Evolutionary conservation across 2,888 invertebrate genomes (phyloP).

Genomic region (Tridacna gigas): DNA sequence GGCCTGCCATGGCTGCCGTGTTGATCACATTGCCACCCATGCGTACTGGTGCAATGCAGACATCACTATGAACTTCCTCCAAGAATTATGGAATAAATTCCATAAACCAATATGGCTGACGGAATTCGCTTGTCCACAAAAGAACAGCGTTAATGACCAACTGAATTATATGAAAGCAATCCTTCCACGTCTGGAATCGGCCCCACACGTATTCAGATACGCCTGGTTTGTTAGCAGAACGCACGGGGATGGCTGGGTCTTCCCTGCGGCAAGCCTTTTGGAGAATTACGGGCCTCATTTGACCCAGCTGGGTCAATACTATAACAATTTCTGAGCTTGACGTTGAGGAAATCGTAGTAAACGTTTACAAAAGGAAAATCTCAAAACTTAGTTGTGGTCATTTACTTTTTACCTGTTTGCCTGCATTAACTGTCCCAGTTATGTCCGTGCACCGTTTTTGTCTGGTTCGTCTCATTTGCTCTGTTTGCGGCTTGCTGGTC

Average conservation of each 20-base stretch:
- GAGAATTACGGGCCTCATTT: constrained; percentile 48
- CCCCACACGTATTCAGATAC: constrained; percentile 85
- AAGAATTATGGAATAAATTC: constrained; percentile 37
- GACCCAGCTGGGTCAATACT: constrained; percentile 58
- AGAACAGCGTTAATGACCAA: constrained; percentile 23
- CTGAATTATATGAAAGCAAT: constrained; percentile 87
- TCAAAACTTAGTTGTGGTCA: too few species aligned
- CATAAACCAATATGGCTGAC: constrained; percentile 63
- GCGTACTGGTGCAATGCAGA: constrained; percentile 37
- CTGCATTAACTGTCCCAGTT: too few species aligned
- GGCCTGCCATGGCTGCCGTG: constrained; percentile 62
- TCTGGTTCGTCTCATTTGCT: too few species aligned
- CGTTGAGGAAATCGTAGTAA: neutral
- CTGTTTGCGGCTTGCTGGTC: too few species aligned
- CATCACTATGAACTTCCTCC: constrained; percentile 23
- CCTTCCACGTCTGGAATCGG: constrained; percentile 95
- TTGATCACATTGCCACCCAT: constrained; percentile 72
- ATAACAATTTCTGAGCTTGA: constrained; percentile 44
- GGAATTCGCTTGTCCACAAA: constrained; percentile 63
- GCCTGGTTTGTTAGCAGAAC: constrained; percentile 20
- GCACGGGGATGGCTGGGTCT: constrained; percentile 37
- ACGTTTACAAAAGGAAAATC: too few species aligned
- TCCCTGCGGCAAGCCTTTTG: constrained; percentile 51
- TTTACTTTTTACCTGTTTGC: too few species aligned
- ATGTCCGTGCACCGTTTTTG: too few species aligned